phyloP scores from a whole-genome alignment of 2,113 vertebrate genomes.

The Zeus faber region DNA sequence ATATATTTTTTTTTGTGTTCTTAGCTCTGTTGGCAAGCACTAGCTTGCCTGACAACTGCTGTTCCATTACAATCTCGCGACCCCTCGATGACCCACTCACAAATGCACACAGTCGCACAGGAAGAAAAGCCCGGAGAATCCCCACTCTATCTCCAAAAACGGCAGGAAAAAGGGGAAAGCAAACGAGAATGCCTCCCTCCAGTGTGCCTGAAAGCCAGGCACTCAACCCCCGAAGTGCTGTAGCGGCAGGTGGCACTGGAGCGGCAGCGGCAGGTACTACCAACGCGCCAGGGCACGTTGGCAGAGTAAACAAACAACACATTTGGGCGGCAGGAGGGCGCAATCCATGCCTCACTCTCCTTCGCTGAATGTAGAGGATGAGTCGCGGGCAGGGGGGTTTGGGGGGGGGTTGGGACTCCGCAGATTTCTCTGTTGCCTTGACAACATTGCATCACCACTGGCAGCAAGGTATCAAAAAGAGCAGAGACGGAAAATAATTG shows the following conservation, averaged over 20 bases:
- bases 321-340: neutral
- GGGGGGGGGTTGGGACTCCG: slow-evolving; percentile 26
- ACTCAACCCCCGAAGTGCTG: neutral
- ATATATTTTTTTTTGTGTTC: no score
- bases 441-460: slow-evolving; percentile 40
- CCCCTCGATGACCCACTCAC: neutral
- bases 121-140: no score
- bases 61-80: neutral
- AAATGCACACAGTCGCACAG: neutral
- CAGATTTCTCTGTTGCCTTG: slow-evolving; percentile 51
- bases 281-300: no score
- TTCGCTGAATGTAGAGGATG: no score
- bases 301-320: no score
- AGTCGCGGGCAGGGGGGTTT: slow-evolving; percentile 11
- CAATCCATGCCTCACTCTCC: slow-evolving; percentile 8
- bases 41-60: no score
- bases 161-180: no score
- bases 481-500: slow-evolving; percentile 25
- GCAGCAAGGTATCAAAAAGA: slow-evolving; percentile 53
- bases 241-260: neutral
- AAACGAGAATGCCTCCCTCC: no score
- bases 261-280: no score
- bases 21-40: no score
- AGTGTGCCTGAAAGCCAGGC: no score
- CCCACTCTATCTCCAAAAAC: no score